Evolutionary conservation across 2,888 invertebrate species (phyloP).

Genomic region (Amphipyra berbera): DNA sequence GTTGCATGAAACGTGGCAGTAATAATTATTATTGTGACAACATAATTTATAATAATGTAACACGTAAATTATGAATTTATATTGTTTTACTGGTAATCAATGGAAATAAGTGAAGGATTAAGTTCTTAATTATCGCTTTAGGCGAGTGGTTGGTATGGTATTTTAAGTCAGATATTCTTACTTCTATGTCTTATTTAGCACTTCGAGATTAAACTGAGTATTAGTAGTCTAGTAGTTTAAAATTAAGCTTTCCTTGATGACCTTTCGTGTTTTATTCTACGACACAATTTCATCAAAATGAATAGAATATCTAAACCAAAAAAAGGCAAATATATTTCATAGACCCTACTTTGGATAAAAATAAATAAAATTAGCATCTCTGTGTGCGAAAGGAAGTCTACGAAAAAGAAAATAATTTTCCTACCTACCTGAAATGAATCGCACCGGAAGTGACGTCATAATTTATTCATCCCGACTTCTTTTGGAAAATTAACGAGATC

Average conservation of each 20-base stretch:
- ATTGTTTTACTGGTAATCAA: slow-evolving; percentile 21
- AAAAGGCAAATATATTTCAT: too few relatives aligned
- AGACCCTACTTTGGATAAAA: slow-evolving; percentile 6
- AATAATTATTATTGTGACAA: slow-evolving; percentile 40
- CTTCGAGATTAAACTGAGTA: too few relatives aligned
- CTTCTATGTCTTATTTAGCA: too few relatives aligned
- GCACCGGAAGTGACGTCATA: slow-evolving; percentile 67
- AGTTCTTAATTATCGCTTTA: slow-evolving; percentile 14
- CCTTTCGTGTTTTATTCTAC: too few relatives aligned
- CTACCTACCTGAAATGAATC: slow-evolving; percentile 50
- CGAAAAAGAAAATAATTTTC: slow-evolving; percentile 53
- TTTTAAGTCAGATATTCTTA: too few relatives aligned
- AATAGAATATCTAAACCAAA: too few relatives aligned
- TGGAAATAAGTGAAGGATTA: slow-evolving; percentile 22
- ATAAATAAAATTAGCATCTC: slow-evolving; percentile 42
- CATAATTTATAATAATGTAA: slow-evolving; percentile 31
- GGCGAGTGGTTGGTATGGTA: slow-evolving; percentile 9
- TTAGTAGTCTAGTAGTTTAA: too few relatives aligned
- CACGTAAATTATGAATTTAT: slow-evolving; percentile 16
- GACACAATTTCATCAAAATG: too few relatives aligned
- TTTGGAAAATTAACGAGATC: slow-evolving; percentile 69
- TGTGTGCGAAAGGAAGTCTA: slow-evolving; percentile 1
- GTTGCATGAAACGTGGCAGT: slow-evolving; percentile 6
- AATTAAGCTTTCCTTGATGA: too few relatives aligned
- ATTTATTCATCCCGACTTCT: slow-evolving; percentile 69